These are phyloP conservation scores for Prosapia bicincta DNA, from an alignment of 2,888 invertebrate genomes.

Conservation along the genomic window DNA sequence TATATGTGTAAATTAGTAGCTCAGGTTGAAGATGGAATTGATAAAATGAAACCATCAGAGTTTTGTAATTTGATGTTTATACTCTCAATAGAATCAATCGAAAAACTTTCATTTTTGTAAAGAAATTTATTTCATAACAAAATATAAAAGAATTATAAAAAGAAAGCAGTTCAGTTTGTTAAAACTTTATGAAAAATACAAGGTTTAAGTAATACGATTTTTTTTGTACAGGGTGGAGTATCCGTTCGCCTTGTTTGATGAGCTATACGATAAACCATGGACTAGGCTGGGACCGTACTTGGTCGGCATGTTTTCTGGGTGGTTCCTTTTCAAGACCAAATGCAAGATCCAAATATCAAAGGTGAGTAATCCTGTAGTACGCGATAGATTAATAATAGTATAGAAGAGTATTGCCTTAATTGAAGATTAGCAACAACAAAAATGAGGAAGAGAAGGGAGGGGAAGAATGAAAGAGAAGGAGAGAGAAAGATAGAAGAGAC, in stretches of 20 bases:
- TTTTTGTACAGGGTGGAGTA: constrained; percentile 40
- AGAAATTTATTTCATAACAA: not conserved
- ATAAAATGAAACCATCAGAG: too few relatives aligned
- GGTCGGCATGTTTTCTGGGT: constrained; percentile 80
- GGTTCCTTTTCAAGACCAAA: constrained; percentile 78
- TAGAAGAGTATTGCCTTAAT: too few relatives aligned
- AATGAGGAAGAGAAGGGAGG: too few relatives aligned
- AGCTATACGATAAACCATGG: constrained; percentile 89
- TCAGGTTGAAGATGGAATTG: too few relatives aligned
- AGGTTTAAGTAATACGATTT: not conserved
- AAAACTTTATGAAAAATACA: not conserved
- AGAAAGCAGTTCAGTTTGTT: constrained; percentile 54
- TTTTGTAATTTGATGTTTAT: too few relatives aligned
- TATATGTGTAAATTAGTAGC: too few relatives aligned
- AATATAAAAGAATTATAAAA: not conserved
- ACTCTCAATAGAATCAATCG: too few relatives aligned
- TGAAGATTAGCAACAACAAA: too few relatives aligned
- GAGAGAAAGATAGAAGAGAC: too few relatives aligned
- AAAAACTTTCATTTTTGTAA: too few relatives aligned
- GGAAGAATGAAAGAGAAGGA: too few relatives aligned
- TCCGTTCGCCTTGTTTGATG: constrained; percentile 69
- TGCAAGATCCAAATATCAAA: constrained; percentile 70
- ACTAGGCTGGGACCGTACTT: constrained; percentile 80
- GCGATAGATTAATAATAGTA: too few relatives aligned
- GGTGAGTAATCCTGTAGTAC: constrained; percentile 53